Percentiles rank a stretch among this genome's conserved stretches.
Conservation (phyloP, 2,797 vertebrate genomes). For the Macropodus opercularis region DNA sequence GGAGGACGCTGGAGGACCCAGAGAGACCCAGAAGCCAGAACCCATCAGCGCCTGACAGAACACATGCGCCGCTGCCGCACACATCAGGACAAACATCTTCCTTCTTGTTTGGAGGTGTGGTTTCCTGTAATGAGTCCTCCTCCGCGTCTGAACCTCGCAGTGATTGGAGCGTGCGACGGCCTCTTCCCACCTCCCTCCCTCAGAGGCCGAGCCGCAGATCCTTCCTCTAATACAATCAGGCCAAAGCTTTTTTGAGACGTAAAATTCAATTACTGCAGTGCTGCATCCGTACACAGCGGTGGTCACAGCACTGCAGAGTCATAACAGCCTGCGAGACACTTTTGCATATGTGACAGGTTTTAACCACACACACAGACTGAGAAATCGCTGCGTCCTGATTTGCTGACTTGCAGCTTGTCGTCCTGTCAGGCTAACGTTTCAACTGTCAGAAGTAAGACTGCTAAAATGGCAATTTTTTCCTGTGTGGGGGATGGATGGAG, state of each 20-base stretch:
- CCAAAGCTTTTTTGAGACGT: conserved; percentile 44
- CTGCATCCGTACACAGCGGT: conserved; percentile 16
- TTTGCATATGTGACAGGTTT: conserved; percentile 33
- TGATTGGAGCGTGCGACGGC: conserved; percentile 23
- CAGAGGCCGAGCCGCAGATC: conserved; percentile 20
- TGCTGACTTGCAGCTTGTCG: conserved; percentile 64
- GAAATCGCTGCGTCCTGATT: conserved; percentile 43
- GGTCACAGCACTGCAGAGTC: conserved; percentile 30
- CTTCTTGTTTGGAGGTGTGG: too few relatives aligned
- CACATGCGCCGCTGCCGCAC: too few relatives aligned
- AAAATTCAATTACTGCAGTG: conserved; percentile 52
- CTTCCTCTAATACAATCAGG: conserved; percentile 39
- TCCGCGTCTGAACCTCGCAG: neutral
- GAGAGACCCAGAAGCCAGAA: too few relatives aligned
- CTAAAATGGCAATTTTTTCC: conserved; percentile 56
- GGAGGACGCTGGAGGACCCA: too few relatives aligned
- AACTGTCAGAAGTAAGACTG: conserved; percentile 63
- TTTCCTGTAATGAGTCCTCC: too few relatives aligned
- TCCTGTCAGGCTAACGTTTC: conserved; percentile 67
- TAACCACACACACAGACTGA: conserved; percentile 30
- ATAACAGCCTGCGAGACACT: conserved; percentile 23
- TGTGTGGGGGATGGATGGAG: conserved; percentile 27
- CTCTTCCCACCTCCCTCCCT: neutral
- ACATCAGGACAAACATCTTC: too few relatives aligned
- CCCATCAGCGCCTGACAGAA: too few relatives aligned